These are phyloP conservation scores for Limnothrissa miodon DNA, from an alignment of 2,113 vertebrate species.

Conservation along the genomic window DNA sequence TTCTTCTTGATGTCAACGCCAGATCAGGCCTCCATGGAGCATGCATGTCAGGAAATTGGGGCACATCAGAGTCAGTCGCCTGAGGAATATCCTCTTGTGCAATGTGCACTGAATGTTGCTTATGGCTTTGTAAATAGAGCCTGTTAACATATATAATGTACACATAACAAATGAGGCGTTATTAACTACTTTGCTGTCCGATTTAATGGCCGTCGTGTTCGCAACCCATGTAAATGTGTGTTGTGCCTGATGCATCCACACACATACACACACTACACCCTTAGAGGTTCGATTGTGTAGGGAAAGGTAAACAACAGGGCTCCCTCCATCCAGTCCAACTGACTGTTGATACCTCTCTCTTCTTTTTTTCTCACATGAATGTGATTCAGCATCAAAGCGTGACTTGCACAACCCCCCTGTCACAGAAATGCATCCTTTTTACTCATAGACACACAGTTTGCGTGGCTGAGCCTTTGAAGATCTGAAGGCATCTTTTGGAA, in stretches of 20 bases:
- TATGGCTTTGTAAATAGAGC: background rate
- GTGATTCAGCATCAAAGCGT: conserved; percentile 10
- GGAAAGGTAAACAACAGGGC: conserved; percentile 28
- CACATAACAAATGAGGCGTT: background rate
- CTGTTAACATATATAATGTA: background rate
- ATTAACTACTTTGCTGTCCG: background rate
- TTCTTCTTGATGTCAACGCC: background rate
- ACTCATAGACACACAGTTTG: background rate
- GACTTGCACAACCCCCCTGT: conserved; percentile 20
- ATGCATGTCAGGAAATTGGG: background rate
- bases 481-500: background rate
- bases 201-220: background rate
- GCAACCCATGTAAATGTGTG: background rate
- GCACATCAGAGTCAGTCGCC: background rate
- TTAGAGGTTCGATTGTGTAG: background rate
- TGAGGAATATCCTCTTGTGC: conserved; percentile 2
- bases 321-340: background rate
- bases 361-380: background rate
- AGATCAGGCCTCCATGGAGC: background rate
- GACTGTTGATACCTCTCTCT: conserved; percentile 1
- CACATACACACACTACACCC: background rate
- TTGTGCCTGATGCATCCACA: background rate
- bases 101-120: background rate
- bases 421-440: background rate
- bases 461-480: background rate